These are phyloP conservation scores for Actinemys pallida DNA, from an alignment of 2,113 vertebrate genomes.

Conservation along the genomic window DNA sequence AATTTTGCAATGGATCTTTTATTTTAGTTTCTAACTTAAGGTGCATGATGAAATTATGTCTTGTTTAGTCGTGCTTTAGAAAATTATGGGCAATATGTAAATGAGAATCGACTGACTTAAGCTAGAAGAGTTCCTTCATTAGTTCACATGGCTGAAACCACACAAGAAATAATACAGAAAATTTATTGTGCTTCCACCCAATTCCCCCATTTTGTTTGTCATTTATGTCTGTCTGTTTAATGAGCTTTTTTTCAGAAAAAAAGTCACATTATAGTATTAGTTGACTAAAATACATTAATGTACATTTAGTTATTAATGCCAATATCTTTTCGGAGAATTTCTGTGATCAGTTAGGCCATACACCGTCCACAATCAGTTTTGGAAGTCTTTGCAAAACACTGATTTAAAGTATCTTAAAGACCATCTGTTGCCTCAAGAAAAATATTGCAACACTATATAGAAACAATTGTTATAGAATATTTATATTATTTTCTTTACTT, in stretches of 20 bases:
- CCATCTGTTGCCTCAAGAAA: neutral
- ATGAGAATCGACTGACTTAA: neutral
- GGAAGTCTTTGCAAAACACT: neutral
- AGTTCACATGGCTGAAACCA: neutral
- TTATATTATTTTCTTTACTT: neutral
- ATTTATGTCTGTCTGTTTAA: neutral
- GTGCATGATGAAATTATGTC: neutral
- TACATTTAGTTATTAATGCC: neutral
- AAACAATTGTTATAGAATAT: no score
- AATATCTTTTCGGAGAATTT: neutral
- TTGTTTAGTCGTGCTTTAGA: neutral
- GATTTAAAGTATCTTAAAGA: neutral
- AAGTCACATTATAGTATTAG: neutral
- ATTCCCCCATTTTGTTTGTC: neutral
- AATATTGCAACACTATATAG: neutral
- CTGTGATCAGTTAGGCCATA: neutral
- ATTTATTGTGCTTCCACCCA: neutral
- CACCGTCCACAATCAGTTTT: neutral
- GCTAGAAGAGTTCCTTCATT: neutral
- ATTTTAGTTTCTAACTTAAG: neutral
- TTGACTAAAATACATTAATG: neutral
- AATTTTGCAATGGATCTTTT: neutral
- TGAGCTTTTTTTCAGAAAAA: neutral
- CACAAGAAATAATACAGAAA: neutral
- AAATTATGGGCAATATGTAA: neutral